A percentile compares a stretch with the other conserved stretches of the same genome.
These are phyloP conservation scores for Ruditapes philippinarum DNA, from an alignment of 1,140 invertebrate genomes.

Conservation along the genomic window DNA sequence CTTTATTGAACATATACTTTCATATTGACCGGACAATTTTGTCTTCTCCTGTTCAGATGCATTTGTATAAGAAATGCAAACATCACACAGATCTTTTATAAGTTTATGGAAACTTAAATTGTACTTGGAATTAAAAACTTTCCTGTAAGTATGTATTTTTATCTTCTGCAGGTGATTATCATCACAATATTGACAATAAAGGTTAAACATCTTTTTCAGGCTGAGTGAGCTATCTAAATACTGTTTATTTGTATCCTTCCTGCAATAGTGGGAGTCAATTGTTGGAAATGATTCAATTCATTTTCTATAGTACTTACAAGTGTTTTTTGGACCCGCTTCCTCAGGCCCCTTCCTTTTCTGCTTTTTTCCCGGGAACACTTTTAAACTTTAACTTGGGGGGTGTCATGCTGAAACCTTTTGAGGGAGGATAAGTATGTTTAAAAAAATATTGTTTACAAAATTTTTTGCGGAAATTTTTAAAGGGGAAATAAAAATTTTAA, in stretches of 20 bases:
- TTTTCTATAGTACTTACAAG: neutral
- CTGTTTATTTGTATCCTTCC: slow-evolving; percentile 18
- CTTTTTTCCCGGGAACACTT: neutral
- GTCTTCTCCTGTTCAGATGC: neutral
- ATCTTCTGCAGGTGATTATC: neutral
- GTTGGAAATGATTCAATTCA: slow-evolving; percentile 22
- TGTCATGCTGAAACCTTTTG: neutral
- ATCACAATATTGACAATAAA: slow-evolving; percentile 17
- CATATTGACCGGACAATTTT: neutral
- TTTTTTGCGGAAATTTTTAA: neutral
- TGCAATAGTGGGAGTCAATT: slow-evolving; percentile 12
- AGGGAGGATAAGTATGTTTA: neutral
- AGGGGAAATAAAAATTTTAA: neutral
- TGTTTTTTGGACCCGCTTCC: neutral
- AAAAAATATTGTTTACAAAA: slow-evolving; percentile 37
- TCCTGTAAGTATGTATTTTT: neutral
- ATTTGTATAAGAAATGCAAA: slow-evolving; percentile 11
- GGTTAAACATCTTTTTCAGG: slow-evolving; percentile 7
- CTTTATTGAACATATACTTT: neutral
- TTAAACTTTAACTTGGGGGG: neutral
- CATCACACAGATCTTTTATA: slow-evolving; percentile 44
- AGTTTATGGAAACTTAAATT: slow-evolving; percentile 29
- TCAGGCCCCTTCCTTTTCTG: neutral
- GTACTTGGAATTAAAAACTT: slow-evolving; percentile 13
- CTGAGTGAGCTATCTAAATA: neutral